Conservation (phyloP, 2,113 vertebrate species). For the Bubo blakistoni region DNA sequence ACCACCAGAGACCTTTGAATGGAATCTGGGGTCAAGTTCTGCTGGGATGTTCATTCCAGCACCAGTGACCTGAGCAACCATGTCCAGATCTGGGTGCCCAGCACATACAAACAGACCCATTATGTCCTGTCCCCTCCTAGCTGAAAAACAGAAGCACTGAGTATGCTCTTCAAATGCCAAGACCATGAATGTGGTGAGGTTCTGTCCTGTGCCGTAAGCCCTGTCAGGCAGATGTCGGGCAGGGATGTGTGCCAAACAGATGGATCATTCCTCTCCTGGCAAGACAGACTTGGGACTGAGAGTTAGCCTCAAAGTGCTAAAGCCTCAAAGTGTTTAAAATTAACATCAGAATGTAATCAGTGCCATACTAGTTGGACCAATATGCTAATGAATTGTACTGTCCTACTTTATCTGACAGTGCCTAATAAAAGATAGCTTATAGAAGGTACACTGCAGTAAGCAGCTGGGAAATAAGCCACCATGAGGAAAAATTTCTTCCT, state of each 20-base stretch:
- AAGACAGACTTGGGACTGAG: not conserved
- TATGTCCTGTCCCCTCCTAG: not conserved
- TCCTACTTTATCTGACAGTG: not conserved
- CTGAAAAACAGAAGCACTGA: not conserved
- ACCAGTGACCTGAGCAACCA: rapidly evolving
- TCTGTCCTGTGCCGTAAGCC: not conserved
- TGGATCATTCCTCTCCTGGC: not conserved
- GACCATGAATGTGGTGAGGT: not conserved
- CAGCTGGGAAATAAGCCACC: not conserved
- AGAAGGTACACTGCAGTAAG: not conserved
- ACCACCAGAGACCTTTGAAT: not conserved
- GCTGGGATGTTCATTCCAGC: not conserved
- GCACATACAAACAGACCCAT: not conserved
- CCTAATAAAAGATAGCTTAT: not conserved
- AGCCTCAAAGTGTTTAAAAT: not conserved
- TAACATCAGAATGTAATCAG: not conserved
- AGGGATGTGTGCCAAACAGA: not conserved
- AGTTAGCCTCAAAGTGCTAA: not conserved
- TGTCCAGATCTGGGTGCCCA: not conserved
- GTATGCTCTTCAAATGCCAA: not conserved
- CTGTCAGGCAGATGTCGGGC: not conserved
- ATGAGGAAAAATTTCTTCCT: not conserved
- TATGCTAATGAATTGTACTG: not conserved
- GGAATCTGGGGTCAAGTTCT: constrained; percentile 34
- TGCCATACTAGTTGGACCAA: not conserved